A percentile compares a stretch with the other conserved stretches of the same genome.
These are phyloP conservation scores for Pavo muticus DNA, from an alignment of 2,113 vertebrate species.

Conservation along the genomic window DNA sequence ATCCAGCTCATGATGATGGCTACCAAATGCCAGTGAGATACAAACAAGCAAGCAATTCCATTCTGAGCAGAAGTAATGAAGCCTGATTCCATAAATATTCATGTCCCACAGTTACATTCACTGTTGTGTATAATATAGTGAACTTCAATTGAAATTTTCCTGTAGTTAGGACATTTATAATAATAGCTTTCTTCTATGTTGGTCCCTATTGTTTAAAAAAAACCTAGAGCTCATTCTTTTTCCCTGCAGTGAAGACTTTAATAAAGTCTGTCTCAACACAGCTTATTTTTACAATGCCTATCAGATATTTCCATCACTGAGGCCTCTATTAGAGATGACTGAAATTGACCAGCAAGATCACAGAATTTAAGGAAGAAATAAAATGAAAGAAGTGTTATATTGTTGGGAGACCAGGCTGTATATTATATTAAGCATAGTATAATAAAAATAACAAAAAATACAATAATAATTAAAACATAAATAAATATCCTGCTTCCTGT, in stretches of 20 bases:
- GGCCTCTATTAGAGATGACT: not conserved
- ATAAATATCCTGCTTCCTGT: not conserved
- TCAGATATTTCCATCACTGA: rapidly evolving
- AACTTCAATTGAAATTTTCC: not conserved
- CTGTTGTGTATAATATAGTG: not conserved
- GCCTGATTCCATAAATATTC: not conserved
- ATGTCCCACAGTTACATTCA: not conserved
- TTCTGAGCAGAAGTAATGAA: not conserved
- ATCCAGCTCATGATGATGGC: not conserved
- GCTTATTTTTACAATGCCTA: not conserved
- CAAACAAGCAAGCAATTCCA: not conserved
- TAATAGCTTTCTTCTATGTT: not conserved
- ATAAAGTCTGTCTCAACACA: not conserved
- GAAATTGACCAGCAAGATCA: not conserved
- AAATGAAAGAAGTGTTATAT: not conserved
- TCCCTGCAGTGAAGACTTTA: not conserved
- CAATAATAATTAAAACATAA: not conserved
- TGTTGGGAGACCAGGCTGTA: not conserved
- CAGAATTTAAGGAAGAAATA: not conserved
- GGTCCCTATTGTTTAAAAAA: not conserved
- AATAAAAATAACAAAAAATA: not conserved
- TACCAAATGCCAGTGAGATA: not conserved
- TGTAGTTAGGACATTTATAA: not conserved
- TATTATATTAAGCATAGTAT: not conserved
- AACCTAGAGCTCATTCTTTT: not conserved